Evolutionary conservation across 2,113 vertebrate genomes (phyloP).

Genomic region (Ammospiza caudacuta): DNA sequence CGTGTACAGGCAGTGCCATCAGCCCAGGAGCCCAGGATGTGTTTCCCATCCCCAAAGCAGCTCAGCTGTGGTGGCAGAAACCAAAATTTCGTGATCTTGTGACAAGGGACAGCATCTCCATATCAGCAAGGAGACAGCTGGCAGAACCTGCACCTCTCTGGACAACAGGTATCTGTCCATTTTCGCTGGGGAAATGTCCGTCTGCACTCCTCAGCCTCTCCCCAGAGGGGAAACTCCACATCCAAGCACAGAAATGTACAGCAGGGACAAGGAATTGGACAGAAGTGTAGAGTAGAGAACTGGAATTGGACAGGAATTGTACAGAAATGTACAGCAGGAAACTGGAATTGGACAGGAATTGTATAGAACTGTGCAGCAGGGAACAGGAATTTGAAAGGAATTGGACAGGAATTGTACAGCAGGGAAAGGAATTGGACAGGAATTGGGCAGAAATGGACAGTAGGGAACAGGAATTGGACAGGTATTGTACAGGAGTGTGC

Average conservation of each 20-base stretch:
- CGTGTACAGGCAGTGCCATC: rapidly evolving
- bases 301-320: too few species aligned
- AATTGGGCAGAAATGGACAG: too few species aligned
- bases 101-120: background rate
- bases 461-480: too few species aligned
- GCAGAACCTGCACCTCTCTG: background rate
- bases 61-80: background rate
- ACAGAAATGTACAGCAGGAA: too few species aligned
- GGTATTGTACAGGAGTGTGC: too few species aligned
- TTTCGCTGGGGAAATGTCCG: rapidly evolving
- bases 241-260: background rate
- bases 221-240: background rate
- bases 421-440: too few species aligned
- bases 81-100: background rate
- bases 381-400: too few species aligned
- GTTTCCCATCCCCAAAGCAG: background rate
- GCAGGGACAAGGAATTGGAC: too few species aligned
- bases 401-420: too few species aligned
- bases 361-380: too few species aligned
- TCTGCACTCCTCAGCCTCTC: background rate
- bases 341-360: too few species aligned
- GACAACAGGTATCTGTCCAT: rapidly evolving
- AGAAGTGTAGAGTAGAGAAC: too few species aligned
- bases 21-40: background rate
- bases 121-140: background rate